Evolutionary conservation across 2,113 vertebrate species (phyloP).

Genomic region (Oxyura jamaicensis): DNA sequence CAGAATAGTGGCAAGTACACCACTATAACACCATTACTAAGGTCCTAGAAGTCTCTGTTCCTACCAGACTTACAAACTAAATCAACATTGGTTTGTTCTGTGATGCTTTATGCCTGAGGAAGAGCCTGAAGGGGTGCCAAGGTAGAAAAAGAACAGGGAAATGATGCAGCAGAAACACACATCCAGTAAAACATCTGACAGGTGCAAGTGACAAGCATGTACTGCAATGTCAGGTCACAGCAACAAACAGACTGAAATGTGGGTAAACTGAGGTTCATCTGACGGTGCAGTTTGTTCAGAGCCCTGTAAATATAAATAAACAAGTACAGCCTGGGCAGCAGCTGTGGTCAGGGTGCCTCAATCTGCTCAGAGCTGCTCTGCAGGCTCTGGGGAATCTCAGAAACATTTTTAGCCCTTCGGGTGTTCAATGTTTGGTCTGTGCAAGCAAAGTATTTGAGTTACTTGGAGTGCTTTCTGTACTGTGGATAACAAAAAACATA

Average conservation of each 20-base stretch:
- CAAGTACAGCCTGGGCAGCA: not conserved
- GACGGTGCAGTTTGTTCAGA: conserved; percentile 1
- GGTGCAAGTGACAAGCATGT: not conserved
- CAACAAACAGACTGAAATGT: not conserved
- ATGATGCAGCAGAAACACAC: not conserved
- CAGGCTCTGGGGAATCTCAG: not conserved
- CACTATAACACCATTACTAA: not conserved
- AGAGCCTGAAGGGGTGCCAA: not conserved
- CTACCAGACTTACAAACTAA: not conserved
- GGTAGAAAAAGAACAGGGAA: not conserved
- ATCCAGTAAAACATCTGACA: conserved; percentile 5
- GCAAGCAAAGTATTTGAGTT: not conserved
- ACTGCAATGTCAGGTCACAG: not conserved
- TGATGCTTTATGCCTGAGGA: not conserved
- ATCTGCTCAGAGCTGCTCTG: not conserved
- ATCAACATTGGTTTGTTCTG: not conserved
- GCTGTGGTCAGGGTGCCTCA: not conserved
- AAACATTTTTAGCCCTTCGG: not conserved
- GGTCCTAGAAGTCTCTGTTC: not conserved
- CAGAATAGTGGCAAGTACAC: not conserved
- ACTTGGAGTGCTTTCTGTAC: not conserved
- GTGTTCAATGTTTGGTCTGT: not conserved
- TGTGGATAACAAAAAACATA: not conserved
- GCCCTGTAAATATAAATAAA: conserved; percentile 17
- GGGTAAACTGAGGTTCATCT: not conserved